Base-by-base conservation (phyloP, 2,888 invertebrate species). In the Anoncus sp. region DNA sequence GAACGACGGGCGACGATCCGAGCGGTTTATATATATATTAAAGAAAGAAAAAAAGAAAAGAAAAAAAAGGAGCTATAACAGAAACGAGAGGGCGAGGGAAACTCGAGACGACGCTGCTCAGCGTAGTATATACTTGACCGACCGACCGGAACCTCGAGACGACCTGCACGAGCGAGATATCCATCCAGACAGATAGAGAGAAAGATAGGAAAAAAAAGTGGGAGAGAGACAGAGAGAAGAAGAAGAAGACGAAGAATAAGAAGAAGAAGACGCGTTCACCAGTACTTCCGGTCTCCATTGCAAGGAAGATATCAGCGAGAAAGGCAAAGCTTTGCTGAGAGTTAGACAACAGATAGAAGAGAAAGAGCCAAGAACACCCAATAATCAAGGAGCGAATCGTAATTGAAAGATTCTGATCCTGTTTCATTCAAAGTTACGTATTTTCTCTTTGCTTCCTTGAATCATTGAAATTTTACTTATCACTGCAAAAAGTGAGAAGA, bases 121-220 rank as follows among this genome's bases (percentile, higher is more conserved):
- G 35, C n/a, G 47, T n/a, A n/a, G n/a, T 49, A 27, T 62, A 69
- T 72, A 75, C 77, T 75, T 70, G 72, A 77, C 71, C 81, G 73
- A 77, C 81, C 80, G 72, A 79, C 75, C 81, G 79, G 65, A 75
- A 80, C 81, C 71, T 10, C 73, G 78, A 53, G 51, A 40, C 60
- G 38, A 66, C 55, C 65, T 69, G 59, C 51, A 72, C 71, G 62
- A 72, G 72, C 47, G 60, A 62, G 60, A 47, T 71, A 73, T 16
- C 27, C 62, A 22, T 47, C 53, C 53, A 24, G 35, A 62, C 62
- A 47, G 16, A 40, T 22, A 27, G 72, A 63, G 24, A 12, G 45
- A 38, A 18, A 63, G 18, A 55, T 14, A 31, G 14, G 14, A 35
- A 57, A 40, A 66, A 31, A 66, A 20, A 47, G 31, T 31, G 20